Conservation (phyloP, 2,113 vertebrate genomes). For the Chlorodrepanis virens region DNA sequence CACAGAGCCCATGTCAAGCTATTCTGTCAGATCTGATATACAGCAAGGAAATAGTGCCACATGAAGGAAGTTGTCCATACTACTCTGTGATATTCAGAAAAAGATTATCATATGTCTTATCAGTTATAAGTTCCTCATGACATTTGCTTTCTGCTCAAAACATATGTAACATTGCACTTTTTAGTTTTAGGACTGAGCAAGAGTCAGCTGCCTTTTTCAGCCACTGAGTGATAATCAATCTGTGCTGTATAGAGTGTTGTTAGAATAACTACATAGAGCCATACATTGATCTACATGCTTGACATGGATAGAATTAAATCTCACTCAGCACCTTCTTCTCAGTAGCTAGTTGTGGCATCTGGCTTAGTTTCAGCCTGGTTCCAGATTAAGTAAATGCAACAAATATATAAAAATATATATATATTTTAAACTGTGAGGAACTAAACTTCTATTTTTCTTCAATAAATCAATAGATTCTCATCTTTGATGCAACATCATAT, state of each 20-base stretch:
- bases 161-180: not conserved
- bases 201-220: not conserved
- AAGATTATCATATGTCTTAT: not conserved
- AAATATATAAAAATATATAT: not conserved
- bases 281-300: not conserved
- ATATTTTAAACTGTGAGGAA: not conserved
- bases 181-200: not conserved
- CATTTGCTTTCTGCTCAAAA: not conserved
- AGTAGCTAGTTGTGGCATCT: not conserved
- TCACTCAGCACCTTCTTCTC: not conserved
- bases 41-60: not conserved
- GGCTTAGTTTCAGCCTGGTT: not conserved
- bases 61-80: constrained; percentile 6
- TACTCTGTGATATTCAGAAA: not conserved
- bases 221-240: not conserved
- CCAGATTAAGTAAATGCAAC: not conserved
- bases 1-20: not conserved
- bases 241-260: not conserved
- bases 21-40: not conserved
- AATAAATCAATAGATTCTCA: not conserved
- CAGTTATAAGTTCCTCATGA: not conserved
- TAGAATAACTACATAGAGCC: not conserved
- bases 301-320: not conserved
- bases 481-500: not conserved
- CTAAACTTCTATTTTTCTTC: not conserved